Base-by-base conservation (phyloP, 2,888 invertebrate species). In the Syritta pipiens region DNA sequence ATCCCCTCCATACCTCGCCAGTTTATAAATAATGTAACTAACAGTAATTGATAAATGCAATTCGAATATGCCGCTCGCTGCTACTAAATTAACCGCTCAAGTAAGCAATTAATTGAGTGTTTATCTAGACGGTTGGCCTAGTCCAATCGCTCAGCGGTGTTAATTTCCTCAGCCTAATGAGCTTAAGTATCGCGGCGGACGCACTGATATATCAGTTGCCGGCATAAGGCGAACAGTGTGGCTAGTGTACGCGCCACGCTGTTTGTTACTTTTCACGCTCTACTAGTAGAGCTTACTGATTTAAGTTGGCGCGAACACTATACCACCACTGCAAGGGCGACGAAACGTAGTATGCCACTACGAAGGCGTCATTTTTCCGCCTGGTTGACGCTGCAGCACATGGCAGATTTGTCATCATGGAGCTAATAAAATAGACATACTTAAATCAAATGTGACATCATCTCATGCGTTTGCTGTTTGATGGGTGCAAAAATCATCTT, bases 201-300 rank as follows among this genome's bases (percentile, higher is more conserved):
- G 57, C 59, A 59, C 12, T 49, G 42, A 57, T 32, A 55, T 51
- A 26, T 12, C 7, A 49, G 44, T 32, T 24, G 68, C 7, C 17
- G 22, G 37, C 12, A 42, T 62, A 57, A 37, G 37, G 53, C 14
- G 59, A 63, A 35, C 22, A 48, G 28, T 32, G 12, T 37, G 49
- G n/a, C n/a, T n/a, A n/a, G n/a, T n/a, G n/a, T n/a, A n/a, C n/a
- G n/a, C n/a, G n/a, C n/a, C n/a, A n/a, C n/a, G n/a, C n/a, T n/a
- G n/a, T n/a, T n/a, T n/a, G n/a, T n/a, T 62, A 68, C 46, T 63
- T 74, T 81, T 75, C 75, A 81, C 75, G 81, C 81, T 81, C 81
- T 81, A 65, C 75, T 48, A 81, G 69, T 81, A 75, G 68, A 81
- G 75, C 75, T 75, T 81, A 75, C 72, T 69, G 68, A 67, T 62